These are phyloP conservation scores for Agrilus mali DNA, from an alignment of 2,888 invertebrate species.

Conservation along the genomic window DNA sequence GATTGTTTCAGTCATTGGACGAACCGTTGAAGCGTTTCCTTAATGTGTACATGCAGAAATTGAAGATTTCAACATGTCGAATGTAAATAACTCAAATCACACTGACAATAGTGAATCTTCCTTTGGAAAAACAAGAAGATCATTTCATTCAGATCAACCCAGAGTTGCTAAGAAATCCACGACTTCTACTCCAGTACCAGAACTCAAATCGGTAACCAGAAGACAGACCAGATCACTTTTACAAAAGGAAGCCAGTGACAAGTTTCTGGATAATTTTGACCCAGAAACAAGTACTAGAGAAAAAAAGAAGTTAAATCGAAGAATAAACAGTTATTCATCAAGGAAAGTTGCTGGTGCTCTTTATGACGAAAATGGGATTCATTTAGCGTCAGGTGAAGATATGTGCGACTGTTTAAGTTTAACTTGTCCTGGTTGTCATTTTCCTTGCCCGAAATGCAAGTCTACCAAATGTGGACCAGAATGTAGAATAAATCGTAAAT, in stretches of 20 bases:
- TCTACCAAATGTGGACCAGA: conserved; percentile 70
- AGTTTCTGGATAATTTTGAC: conserved; percentile 51
- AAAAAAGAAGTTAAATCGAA: conserved; percentile 61
- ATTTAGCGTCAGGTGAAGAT: conserved; percentile 51
- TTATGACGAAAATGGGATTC: conserved; percentile 59
- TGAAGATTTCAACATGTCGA: no score
- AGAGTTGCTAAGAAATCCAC: conserved; percentile 16
- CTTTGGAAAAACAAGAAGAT: no score
- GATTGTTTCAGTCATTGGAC: no score
- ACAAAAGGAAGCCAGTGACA: conserved; percentile 14
- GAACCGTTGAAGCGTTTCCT: no score
- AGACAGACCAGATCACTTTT: conserved; percentile 1
- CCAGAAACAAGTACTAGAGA: conserved; percentile 69
- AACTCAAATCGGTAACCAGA: conserved; percentile 6
- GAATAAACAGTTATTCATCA: conserved; percentile 38
- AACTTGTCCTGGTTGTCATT: conserved; percentile 75
- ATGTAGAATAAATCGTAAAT: conserved; percentile 66
- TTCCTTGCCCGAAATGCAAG: conserved; percentile 59
- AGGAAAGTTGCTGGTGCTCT: conserved; percentile 40
- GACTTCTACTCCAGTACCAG: conserved; percentile 1
- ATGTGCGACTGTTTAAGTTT: conserved; percentile 75
- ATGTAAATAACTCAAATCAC: no score
- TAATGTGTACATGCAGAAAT: no score
- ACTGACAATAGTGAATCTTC: no score
- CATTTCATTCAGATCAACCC: no score